A percentile compares a stretch with the other conserved stretches of the same genome.
Evolutionary conservation across 2,888 invertebrate species (phyloP).

Genomic region (Trissolcus japonicus): DNA sequence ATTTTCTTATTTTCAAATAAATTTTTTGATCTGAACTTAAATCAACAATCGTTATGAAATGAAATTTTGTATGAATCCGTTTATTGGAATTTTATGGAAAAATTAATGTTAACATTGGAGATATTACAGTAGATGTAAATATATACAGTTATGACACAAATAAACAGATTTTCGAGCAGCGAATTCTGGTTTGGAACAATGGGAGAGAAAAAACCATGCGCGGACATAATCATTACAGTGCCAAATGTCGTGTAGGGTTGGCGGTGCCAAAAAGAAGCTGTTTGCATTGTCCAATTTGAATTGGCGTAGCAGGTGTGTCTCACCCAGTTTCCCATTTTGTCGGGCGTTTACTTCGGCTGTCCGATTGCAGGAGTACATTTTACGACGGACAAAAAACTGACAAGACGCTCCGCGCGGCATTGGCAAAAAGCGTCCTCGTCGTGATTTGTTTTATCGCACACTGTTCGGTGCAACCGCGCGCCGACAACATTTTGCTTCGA

Average conservation of each 20-base stretch:
- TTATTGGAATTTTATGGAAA: background rate
- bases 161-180: background rate
- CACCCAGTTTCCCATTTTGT: conserved; percentile 35
- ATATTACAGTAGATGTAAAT: no score
- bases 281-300: conserved; percentile 20
- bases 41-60: no score
- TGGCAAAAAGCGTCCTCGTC: conserved; percentile 10
- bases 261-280: conserved; percentile 15
- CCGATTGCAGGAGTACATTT: conserved; percentile 28
- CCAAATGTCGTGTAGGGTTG: conserved; percentile 1
- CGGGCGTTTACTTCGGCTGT: conserved; percentile 36
- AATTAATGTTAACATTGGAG: no score
- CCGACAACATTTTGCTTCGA: conserved; percentile 6
- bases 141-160: background rate
- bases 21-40: no score
- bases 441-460: conserved; percentile 30
- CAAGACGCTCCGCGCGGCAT: conserved; percentile 21
- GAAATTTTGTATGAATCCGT: no score
- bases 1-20: no score
- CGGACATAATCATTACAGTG: conserved; percentile 2
- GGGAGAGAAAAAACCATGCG: background rate
- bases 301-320: conserved; percentile 34
- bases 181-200: background rate
- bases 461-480: conserved; percentile 9
- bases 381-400: conserved; percentile 31